These are phyloP conservation scores for Astreopora myriophthalma DNA, from an alignment of 64 coral and sea anemone genomes.

Conservation along the genomic window DNA sequence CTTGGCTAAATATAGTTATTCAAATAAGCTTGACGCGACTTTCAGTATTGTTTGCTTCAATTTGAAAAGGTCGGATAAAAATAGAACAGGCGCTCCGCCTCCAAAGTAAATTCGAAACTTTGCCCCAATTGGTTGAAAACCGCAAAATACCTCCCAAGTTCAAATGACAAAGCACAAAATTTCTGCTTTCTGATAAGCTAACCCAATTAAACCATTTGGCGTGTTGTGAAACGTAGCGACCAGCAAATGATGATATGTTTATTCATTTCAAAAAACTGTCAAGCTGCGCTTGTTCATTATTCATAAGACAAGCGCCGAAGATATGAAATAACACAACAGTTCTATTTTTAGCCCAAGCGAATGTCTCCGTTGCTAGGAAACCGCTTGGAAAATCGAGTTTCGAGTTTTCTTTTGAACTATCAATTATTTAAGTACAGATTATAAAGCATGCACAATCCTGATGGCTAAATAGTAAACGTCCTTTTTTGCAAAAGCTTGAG, in stretches of 20 bases:
- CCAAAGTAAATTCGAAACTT: constrained; percentile 34
- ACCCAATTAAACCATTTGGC: constrained; percentile 17
- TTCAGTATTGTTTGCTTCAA: constrained; percentile 37
- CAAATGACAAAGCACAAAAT: background rate
- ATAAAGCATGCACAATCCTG: no score
- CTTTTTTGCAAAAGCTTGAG: background rate
- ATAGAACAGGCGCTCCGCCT: constrained; percentile 27
- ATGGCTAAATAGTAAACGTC: no score
- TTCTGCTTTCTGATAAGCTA: background rate
- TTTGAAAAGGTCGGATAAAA: constrained; percentile 54
- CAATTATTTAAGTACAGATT: no score
- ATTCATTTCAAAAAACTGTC: background rate
- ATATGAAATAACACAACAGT: background rate
- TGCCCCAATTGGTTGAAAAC: constrained; percentile 6
- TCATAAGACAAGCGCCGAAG: background rate
- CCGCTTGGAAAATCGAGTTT: background rate
- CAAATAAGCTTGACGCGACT: constrained; percentile 26
- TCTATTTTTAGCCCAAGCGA: constrained; percentile 5
- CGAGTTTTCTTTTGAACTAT: no score
- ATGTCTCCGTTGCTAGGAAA: background rate
- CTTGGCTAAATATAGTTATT: constrained; percentile 46
- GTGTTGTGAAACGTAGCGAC: background rate
- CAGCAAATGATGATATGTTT: background rate
- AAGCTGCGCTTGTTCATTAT: constrained; percentile 12
- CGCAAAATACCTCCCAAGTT: background rate